phyloP scores from a whole-genome alignment of 92 coral and sea anemone species.

The Porites cylindrica region DNA sequence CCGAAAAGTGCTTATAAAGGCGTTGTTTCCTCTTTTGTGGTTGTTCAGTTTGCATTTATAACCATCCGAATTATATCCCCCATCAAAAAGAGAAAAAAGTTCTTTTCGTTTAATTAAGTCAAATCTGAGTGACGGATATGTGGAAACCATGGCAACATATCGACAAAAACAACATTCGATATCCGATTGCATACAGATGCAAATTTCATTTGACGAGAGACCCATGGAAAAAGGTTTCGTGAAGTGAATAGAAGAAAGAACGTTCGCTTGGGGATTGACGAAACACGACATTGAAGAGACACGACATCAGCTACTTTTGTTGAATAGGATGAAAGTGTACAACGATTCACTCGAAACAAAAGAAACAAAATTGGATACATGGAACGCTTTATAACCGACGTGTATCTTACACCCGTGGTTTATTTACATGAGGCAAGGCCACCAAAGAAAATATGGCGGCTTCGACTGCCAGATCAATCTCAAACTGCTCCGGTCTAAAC shows the following conservation, averaged over 20 bases:
- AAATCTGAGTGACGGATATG: conserved; percentile 16
- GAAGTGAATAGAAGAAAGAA: not conserved
- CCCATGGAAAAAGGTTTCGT: conserved; percentile 11
- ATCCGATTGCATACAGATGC: conserved; percentile 34
- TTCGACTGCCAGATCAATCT: not conserved
- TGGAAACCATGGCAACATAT: conserved; percentile 24
- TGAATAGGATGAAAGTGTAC: conserved; percentile 5
- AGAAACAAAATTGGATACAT: not conserved
- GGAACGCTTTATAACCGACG: conserved; percentile 6
- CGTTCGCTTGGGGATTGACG: conserved; percentile 2
- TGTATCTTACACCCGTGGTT: not conserved
- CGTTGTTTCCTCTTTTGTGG: conserved; percentile 1
- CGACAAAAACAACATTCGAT: conserved; percentile 54
- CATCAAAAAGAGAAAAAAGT: not conserved
- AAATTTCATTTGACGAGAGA: conserved; percentile 32
- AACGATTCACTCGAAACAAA: not conserved
- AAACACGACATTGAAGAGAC: not conserved
- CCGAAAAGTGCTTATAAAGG: not conserved
- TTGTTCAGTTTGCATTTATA: conserved; percentile 2
- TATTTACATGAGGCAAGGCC: conserved; percentile 37
- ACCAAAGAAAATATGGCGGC: conserved; percentile 44
- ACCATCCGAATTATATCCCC: conserved; percentile 6
- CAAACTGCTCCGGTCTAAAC: conserved; percentile 52
- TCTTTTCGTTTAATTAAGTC: not conserved
- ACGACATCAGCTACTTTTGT: not conserved